These are phyloP conservation scores for Columba guinea DNA, from an alignment of 2,797 vertebrate genomes.

Conservation along the genomic window DNA sequence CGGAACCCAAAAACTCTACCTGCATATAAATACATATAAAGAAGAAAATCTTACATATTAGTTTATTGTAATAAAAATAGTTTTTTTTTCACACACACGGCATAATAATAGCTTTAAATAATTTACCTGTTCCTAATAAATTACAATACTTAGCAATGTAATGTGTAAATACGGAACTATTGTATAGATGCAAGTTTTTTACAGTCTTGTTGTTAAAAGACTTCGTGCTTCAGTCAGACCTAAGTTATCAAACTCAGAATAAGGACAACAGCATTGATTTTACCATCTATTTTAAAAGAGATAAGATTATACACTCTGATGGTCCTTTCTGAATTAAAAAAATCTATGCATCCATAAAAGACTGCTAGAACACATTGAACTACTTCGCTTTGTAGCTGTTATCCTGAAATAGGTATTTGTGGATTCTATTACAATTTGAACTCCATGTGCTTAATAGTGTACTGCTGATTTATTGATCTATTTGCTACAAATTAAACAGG, in stretches of 20 bases:
- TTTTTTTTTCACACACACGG: not conserved
- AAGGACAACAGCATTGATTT: not conserved
- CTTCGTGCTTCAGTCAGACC: not conserved
- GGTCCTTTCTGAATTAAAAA: not conserved
- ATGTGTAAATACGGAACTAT: not conserved
- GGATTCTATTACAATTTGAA: not conserved
- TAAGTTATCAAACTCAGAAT: not conserved
- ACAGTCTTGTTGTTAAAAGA: not conserved
- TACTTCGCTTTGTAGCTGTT: not conserved
- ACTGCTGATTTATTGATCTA: not conserved
- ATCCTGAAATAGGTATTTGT: not conserved
- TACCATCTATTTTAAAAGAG: not conserved
- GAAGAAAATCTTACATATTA: not conserved
- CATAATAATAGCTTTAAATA: not conserved
- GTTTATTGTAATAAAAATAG: not conserved
- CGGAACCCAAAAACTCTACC: conserved; percentile 93
- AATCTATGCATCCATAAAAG: not conserved
- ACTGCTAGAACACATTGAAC: not conserved
- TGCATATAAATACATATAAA: conserved; percentile 70
- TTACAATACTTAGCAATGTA: not conserved
- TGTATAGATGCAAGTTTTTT: not conserved
- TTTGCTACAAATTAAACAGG: not conserved
- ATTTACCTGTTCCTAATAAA: not conserved
- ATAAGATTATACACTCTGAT: not conserved
- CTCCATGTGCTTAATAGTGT: not conserved